Percentiles rank a stretch among this genome's conserved stretches.
These are phyloP conservation scores for Tetragonisca angustula DNA, from an alignment of 2,888 invertebrate genomes.

Conservation along the genomic window DNA sequence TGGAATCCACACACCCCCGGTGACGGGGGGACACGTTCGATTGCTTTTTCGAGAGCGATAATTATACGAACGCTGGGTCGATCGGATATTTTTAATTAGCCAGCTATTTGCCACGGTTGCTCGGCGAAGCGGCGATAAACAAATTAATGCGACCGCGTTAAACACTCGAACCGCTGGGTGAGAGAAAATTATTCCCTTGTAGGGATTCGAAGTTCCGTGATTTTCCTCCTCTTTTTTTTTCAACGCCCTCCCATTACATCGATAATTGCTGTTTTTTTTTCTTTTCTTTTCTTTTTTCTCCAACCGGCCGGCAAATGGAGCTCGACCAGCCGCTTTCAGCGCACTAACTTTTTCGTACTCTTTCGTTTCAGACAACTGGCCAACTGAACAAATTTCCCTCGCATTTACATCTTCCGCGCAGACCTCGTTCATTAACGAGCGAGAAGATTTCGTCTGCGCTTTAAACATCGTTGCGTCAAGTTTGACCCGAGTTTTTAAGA, in stretches of 20 bases:
- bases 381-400: slow-evolving; percentile 16
- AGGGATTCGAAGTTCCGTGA: slow-evolving; percentile 10
- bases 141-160: slow-evolving; percentile 59
- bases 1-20: neutral
- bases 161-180: slow-evolving; percentile 21
- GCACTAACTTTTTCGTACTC: slow-evolving; percentile 23
- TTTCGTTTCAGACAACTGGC: slow-evolving; percentile 20
- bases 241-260: slow-evolving; percentile 9
- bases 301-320: slow-evolving; percentile 27
- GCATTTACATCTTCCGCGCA: slow-evolving; percentile 17
- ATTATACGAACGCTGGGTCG: slow-evolving; percentile 66
- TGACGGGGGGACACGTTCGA: slow-evolving; percentile 16
- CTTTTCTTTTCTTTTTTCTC: neutral
- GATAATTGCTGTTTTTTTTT: slow-evolving; percentile 40
- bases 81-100: slow-evolving; percentile 78
- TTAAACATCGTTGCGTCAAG: neutral
- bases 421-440: slow-evolving; percentile 17
- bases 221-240: slow-evolving; percentile 23
- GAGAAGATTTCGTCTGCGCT: neutral
- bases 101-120: slow-evolving; percentile 65
- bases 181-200: slow-evolving; percentile 19
- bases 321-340: slow-evolving; percentile 12
- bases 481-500: no score
- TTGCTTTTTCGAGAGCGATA: slow-evolving; percentile 54
- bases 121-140: slow-evolving; percentile 53